These are phyloP conservation scores for Punctoribates punctum DNA, from an alignment of 2,888 invertebrate genomes.

Conservation along the genomic window DNA sequence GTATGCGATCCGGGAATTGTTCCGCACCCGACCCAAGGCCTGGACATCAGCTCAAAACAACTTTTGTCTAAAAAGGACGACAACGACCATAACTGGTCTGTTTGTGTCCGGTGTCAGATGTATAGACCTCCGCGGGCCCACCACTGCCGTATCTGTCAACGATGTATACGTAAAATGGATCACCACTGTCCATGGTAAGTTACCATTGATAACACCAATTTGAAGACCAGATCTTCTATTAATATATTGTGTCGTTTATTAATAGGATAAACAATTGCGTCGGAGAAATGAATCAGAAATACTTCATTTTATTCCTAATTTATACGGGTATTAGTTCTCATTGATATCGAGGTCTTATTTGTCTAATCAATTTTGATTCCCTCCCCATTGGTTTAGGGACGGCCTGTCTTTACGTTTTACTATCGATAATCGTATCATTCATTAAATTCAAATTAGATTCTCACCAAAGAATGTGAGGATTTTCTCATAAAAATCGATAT, in stretches of 20 bases:
- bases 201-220: no score
- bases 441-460: constrained; percentile 23
- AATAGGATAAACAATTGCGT: constrained; percentile 88
- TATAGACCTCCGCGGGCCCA: constrained; percentile 78
- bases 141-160: constrained; percentile 79
- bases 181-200: constrained; percentile 78
- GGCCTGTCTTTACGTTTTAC: constrained; percentile 4
- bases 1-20: constrained; percentile 85
- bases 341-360: not conserved
- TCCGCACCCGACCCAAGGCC: constrained; percentile 60
- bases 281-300: constrained; percentile 85
- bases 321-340: constrained; percentile 63
- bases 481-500: not conserved
- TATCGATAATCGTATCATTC: constrained; percentile 15
- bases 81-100: constrained; percentile 62
- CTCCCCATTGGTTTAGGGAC: not conserved
- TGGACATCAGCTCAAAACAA: constrained; percentile 61
- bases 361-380: not conserved
- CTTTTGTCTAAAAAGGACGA: constrained; percentile 51
- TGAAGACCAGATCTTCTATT: not conserved
- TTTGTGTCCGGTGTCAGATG: constrained; percentile 74
- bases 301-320: constrained; percentile 79
- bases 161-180: constrained; percentile 75
- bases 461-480: constrained; percentile 67
- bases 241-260: not conserved